Evolutionary conservation across 2,797 vertebrate species (phyloP).

Genomic region (Anniella stebbinsi): DNA sequence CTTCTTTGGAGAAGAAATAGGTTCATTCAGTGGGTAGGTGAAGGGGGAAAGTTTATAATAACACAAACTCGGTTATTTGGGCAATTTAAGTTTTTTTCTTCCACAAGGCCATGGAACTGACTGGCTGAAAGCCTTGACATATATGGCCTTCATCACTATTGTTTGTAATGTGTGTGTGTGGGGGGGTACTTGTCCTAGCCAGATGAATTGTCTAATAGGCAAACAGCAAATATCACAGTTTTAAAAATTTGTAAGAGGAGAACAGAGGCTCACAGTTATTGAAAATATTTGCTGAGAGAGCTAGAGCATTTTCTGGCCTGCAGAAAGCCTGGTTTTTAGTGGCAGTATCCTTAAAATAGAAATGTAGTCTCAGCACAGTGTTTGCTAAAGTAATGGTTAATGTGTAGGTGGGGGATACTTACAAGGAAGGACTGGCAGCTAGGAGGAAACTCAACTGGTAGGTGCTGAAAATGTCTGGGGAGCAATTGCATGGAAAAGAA

Average conservation of each 20-base stretch:
- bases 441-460: neutral
- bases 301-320: neutral
- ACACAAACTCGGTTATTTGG: neutral
- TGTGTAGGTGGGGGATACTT: neutral
- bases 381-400: neutral
- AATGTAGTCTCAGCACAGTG: neutral
- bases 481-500: neutral
- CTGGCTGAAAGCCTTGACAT: neutral
- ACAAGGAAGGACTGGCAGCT: neutral
- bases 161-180: neutral
- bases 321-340: neutral
- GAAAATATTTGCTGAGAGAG: neutral
- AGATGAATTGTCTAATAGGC: neutral
- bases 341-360: neutral
- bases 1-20: neutral
- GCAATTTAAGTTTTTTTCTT: neutral
- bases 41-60: neutral
- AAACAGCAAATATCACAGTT: neutral
- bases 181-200: neutral
- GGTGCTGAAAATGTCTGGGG: too few relatives aligned
- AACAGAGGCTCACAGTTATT: neutral
- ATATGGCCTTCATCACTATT: neutral
- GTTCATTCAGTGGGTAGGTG: neutral
- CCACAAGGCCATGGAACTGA: neutral
- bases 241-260: neutral